phyloP scores from a whole-genome alignment of 2,888 invertebrate genomes.

The Arrhopalites spinosus region DNA sequence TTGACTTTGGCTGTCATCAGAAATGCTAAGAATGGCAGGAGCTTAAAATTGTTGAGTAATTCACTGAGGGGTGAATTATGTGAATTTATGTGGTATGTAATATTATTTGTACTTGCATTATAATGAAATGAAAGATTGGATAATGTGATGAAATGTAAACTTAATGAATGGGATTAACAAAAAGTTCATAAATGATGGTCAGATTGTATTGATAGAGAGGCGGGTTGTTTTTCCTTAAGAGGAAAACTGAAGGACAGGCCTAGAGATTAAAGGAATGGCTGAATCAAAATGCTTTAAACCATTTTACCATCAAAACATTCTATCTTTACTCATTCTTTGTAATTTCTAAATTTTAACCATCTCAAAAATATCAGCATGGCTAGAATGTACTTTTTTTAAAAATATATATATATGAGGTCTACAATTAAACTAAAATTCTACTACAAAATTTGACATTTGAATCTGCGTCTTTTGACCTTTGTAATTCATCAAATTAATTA shows the following conservation, averaged over 20 bases:
- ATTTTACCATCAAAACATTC: not conserved
- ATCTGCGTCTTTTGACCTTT: no score
- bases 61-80: not conserved
- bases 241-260: conserved; percentile 21
- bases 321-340: not conserved
- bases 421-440: no score
- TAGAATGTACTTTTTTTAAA: no score
- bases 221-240: conserved; percentile 18
- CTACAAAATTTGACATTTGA: no score
- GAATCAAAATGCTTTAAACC: conserved; percentile 4
- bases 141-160: not conserved
- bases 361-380: not conserved
- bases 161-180: not conserved
- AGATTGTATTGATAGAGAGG: conserved; percentile 32
- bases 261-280: not conserved
- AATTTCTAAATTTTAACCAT: not conserved
- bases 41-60: not conserved
- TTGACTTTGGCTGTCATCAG: not conserved
- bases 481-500: no score
- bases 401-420: no score
- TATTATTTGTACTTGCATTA: not conserved
- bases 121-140: not conserved
- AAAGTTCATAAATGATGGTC: conserved; percentile 19
- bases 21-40: not conserved
- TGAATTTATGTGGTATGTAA: no score